Percentiles rank a stretch among this genome's conserved stretches.
Evolutionary conservation across 2,888 invertebrate genomes (phyloP).

Genomic region (Mantis religiosa): DNA sequence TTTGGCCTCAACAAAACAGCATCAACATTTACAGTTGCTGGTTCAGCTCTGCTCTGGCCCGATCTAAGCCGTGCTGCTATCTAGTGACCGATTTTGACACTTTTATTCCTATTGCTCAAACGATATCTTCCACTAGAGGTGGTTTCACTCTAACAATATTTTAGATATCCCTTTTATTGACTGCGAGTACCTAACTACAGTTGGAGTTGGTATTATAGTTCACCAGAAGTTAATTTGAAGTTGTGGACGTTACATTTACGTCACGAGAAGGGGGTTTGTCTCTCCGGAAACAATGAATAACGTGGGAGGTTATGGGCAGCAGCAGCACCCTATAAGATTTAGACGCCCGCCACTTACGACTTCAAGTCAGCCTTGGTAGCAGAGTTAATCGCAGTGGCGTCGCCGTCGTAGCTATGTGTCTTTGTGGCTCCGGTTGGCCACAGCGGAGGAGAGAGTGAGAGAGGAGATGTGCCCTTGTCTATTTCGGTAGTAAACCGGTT

Average conservation of each 20-base stretch:
- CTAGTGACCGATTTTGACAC: too few relatives aligned
- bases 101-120: too few relatives aligned
- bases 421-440: conserved; percentile 7
- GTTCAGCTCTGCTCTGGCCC: too few relatives aligned
- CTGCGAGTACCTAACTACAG: too few relatives aligned
- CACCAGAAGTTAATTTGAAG: neutral
- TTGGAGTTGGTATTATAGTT: too few relatives aligned
- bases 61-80: too few relatives aligned
- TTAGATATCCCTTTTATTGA: too few relatives aligned
- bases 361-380: neutral
- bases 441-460: neutral
- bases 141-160: too few relatives aligned
- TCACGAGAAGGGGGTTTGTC: neutral
- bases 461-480: conserved; percentile 38
- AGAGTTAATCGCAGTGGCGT: conserved; percentile 7
- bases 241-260: neutral
- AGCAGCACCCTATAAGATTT: neutral
- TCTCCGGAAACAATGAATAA: neutral
- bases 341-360: conserved; percentile 3
- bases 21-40: too few relatives aligned
- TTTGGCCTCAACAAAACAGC: too few relatives aligned
- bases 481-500: conserved; percentile 45
- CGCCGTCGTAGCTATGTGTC: conserved; percentile 13
- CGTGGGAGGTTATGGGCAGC: neutral
- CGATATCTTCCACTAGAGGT: too few relatives aligned